Evolutionary conservation across 2,797 vertebrate genomes (phyloP).

Genomic region (Rhinogobio ventralis): DNA sequence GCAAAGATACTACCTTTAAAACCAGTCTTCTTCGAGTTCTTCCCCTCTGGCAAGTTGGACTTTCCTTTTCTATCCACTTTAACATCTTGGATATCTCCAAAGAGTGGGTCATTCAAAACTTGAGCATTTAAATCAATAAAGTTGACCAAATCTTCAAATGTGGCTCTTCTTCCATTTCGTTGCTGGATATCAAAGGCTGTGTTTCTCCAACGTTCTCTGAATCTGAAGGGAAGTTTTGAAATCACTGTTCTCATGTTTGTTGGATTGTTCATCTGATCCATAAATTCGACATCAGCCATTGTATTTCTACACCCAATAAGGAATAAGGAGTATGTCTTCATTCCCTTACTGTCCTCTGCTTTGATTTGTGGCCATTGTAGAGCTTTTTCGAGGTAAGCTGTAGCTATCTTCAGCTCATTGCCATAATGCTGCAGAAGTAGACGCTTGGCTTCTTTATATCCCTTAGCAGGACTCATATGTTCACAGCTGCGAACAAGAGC

Average conservation of each 20-base stretch:
- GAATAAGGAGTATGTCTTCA: not conserved
- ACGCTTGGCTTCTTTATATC: not conserved
- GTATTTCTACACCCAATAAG: constrained; percentile 5
- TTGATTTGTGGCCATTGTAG: constrained; percentile 7
- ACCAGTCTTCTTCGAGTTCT: not conserved
- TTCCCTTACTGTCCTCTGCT: not conserved
- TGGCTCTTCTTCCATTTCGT: not conserved
- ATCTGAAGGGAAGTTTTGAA: not conserved
- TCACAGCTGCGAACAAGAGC: not conserved
- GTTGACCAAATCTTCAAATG: not conserved
- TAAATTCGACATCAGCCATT: not conserved
- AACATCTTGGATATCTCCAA: not conserved
- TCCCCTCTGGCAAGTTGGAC: not conserved
- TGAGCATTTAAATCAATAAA: not conserved
- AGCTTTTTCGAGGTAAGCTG: not conserved
- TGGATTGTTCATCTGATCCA: not conserved
- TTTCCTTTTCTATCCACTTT: not conserved
- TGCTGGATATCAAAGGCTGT: not conserved
- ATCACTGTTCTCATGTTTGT: constrained; percentile 8
- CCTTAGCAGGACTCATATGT: not conserved
- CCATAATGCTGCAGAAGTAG: not conserved
- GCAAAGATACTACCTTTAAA: constrained; percentile 12
- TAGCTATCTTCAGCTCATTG: constrained; percentile 7
- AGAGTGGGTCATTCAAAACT: not conserved
- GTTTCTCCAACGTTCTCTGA: not conserved